phyloP scores from a whole-genome alignment of 2,113 vertebrate species.

The Dasyprocta punctata region DNA sequence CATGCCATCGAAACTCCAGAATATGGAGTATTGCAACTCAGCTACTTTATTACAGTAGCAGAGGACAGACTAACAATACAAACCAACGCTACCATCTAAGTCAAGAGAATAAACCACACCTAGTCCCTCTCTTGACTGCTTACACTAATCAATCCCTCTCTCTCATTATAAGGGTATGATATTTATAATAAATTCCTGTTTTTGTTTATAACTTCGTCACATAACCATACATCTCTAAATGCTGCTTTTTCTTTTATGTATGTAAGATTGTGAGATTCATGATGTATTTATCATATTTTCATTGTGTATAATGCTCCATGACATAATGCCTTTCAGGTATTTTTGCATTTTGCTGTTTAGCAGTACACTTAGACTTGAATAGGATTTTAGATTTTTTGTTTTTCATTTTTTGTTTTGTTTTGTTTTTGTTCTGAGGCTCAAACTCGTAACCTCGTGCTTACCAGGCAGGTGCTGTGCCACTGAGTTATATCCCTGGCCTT shows the following conservation, averaged over 20 bases:
- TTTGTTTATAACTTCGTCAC: background rate
- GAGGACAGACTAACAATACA: background rate
- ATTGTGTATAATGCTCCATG: background rate
- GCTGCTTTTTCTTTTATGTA: background rate
- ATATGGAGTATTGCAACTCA: background rate
- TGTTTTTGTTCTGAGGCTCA: too few species aligned
- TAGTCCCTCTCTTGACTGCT: background rate
- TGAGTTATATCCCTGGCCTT: background rate
- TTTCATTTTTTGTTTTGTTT: too few species aligned
- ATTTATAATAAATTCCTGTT: background rate
- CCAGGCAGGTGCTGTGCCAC: too few species aligned
- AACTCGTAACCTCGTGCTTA: too few species aligned
- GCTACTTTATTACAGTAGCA: background rate
- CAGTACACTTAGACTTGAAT: background rate
- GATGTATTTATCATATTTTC: background rate
- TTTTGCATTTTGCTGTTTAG: background rate
- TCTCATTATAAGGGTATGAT: background rate
- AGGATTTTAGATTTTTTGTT: background rate
- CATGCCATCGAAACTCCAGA: background rate
- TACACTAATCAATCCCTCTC: background rate
- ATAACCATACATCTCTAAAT: background rate
- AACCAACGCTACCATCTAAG: background rate
- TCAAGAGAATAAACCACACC: background rate
- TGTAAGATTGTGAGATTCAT: background rate
- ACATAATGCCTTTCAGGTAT: fast-evolving